phyloP scores from a whole-genome alignment of 2,888 invertebrate genomes.

The Timema podura region DNA sequence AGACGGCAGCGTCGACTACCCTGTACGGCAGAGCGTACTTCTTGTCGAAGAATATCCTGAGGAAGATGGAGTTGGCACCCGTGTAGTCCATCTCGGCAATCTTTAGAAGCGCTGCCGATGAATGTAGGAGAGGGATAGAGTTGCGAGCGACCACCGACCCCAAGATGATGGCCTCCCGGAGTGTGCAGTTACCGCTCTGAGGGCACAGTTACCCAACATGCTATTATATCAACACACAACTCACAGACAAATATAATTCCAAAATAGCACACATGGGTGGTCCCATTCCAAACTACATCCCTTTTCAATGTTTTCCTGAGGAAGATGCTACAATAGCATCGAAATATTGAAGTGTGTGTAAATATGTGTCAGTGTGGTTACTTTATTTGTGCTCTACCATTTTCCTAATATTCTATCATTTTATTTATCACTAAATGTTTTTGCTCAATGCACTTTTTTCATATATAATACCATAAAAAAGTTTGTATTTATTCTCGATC shows the following conservation, averaged over 20 bases:
- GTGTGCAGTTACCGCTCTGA: slow-evolving; percentile 85
- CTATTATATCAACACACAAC: not conserved
- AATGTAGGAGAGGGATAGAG: slow-evolving; percentile 92
- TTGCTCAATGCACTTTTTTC: no score
- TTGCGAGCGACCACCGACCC: slow-evolving; percentile 87
- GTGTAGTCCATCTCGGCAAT: slow-evolving; percentile 97
- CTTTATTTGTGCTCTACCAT: no score
- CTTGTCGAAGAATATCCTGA: slow-evolving; percentile 91
- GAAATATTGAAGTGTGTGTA: no score
- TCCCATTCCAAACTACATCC: no score
- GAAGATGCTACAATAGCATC: no score
- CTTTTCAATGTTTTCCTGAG: no score
- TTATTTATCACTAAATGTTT: no score
- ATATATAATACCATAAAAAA: no score
- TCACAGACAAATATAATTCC: not conserved
- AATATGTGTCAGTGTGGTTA: no score
- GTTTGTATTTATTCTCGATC: no score
- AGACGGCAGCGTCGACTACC: slow-evolving; percentile 91
- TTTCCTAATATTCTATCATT: no score
- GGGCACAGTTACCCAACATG: slow-evolving; percentile 32
- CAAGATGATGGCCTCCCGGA: slow-evolving; percentile 93
- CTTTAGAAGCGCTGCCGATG: slow-evolving; percentile 90
- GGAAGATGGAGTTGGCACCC: slow-evolving; percentile 92
- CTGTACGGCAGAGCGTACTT: slow-evolving; percentile 95
- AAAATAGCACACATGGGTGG: not conserved